phyloP scores from a whole-genome alignment of 2,888 invertebrate genomes.

The Sarcophaga subvicina region DNA sequence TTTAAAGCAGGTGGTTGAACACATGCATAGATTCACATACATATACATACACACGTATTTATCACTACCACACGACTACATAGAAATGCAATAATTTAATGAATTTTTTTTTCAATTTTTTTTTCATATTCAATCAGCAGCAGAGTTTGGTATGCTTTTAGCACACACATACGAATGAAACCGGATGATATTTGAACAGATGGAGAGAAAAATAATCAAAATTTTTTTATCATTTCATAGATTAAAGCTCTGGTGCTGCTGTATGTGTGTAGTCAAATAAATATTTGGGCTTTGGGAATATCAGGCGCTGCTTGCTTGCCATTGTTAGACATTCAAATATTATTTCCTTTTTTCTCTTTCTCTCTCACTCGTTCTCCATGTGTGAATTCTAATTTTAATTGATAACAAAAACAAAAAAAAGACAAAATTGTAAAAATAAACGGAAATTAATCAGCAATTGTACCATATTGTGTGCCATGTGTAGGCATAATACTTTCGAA shows the following conservation, averaged over 20 bases:
- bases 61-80: not conserved
- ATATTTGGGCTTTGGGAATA: slow-evolving; percentile 26
- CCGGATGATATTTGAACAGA: not conserved
- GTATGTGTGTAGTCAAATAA: slow-evolving; percentile 6
- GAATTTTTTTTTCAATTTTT: too few species aligned
- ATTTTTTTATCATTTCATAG: not conserved
- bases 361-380: slow-evolving; percentile 1
- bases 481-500: not conserved
- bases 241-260: too few species aligned
- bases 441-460: slow-evolving; percentile 60
- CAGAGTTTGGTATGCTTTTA: too few species aligned
- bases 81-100: too few species aligned
- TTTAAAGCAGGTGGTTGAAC: slow-evolving; percentile 58
- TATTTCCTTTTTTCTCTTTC: slow-evolving; percentile 29
- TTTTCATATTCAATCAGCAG: too few species aligned
- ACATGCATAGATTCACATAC: not conserved
- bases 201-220: not conserved
- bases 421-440: slow-evolving; percentile 7
- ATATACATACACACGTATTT: slow-evolving; percentile 3
- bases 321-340: slow-evolving; percentile 46
- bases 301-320: slow-evolving; percentile 1
- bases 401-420: not conserved
- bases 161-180: not conserved
- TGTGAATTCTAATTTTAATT: slow-evolving; percentile 36
- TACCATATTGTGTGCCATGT: slow-evolving; percentile 23